Evolutionary conservation across 2,888 invertebrate genomes (phyloP).

Genomic region (Polydrusus cervinus): DNA sequence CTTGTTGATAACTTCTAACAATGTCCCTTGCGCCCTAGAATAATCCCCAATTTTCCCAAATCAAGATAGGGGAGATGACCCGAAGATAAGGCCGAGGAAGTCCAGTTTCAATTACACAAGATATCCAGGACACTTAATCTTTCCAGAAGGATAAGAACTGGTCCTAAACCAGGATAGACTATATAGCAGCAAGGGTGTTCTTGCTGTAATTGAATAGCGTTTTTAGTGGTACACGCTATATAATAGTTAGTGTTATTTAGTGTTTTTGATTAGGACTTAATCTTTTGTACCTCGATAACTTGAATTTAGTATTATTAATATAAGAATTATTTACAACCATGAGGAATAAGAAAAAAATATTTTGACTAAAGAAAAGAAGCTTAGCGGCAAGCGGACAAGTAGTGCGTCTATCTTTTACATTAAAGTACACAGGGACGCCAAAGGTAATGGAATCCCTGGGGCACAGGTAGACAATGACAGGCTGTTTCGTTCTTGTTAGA

Average conservation of each 20-base stretch:
- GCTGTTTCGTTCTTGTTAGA: no score
- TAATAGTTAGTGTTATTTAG: not conserved
- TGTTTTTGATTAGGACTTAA: constrained; percentile 5
- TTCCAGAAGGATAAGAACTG: constrained; percentile 42
- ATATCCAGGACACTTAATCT: constrained; percentile 66
- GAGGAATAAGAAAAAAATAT: no score
- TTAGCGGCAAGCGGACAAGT: no score
- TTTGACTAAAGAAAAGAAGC: no score
- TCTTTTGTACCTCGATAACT: no score
- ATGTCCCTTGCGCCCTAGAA: constrained; percentile 44
- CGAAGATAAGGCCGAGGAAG: constrained; percentile 59
- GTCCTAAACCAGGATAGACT: constrained; percentile 25
- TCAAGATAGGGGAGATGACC: constrained; percentile 56
- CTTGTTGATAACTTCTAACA: constrained; percentile 47
- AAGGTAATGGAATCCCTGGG: no score
- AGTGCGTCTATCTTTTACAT: no score
- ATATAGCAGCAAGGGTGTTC: not conserved
- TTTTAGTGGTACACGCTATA: not conserved
- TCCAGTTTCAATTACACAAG: constrained; percentile 68
- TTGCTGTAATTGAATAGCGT: constrained; percentile 23
- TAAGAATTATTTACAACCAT: no score
- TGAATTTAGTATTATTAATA: no score
- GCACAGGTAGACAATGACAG: no score
- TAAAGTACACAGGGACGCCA: no score
- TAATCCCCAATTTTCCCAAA: constrained; percentile 53